Percentiles rank a stretch among this genome's conserved stretches.
phyloP scores from a whole-genome alignment of 2,797 vertebrate genomes.

The Sternarchorhynchus goeldii region DNA sequence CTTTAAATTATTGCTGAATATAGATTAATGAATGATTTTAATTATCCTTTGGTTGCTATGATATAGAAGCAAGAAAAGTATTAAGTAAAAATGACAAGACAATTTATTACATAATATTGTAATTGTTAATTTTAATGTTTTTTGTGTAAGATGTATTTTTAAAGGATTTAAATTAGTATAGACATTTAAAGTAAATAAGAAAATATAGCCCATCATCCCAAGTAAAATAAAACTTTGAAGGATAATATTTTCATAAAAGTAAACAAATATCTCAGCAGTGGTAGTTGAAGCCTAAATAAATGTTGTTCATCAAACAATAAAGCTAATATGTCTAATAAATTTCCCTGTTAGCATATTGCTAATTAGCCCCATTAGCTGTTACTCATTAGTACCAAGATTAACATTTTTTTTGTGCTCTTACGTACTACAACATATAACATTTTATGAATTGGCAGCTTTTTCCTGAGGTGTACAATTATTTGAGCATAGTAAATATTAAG shows the following conservation, averaged over 20 bases:
- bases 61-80: conserved; percentile 6
- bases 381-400: background rate
- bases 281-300: conserved; percentile 50
- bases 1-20: too few relatives aligned
- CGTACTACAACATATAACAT: background rate
- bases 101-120: conserved; percentile 64
- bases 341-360: background rate
- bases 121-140: conserved; percentile 62
- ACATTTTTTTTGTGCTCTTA: background rate
- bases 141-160: conserved; percentile 65
- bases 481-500: conserved; percentile 38
- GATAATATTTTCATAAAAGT: conserved; percentile 53
- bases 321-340: conserved; percentile 30
- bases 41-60: background rate
- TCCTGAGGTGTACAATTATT: conserved; percentile 46
- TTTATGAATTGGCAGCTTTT: conserved; percentile 18
- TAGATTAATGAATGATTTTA: background rate
- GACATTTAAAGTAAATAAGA: conserved; percentile 57
- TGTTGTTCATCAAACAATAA: conserved; percentile 2
- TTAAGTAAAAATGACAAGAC: conserved; percentile 16
- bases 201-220: conserved; percentile 70
- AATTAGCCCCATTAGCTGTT: background rate
- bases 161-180: conserved; percentile 65
- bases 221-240: conserved; percentile 57
- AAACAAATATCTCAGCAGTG: conserved; percentile 69